Percentiles rank a stretch among this genome's conserved stretches.
phyloP scores from a whole-genome alignment of 2,797 vertebrate species.

The Geotrypetes seraphini region DNA sequence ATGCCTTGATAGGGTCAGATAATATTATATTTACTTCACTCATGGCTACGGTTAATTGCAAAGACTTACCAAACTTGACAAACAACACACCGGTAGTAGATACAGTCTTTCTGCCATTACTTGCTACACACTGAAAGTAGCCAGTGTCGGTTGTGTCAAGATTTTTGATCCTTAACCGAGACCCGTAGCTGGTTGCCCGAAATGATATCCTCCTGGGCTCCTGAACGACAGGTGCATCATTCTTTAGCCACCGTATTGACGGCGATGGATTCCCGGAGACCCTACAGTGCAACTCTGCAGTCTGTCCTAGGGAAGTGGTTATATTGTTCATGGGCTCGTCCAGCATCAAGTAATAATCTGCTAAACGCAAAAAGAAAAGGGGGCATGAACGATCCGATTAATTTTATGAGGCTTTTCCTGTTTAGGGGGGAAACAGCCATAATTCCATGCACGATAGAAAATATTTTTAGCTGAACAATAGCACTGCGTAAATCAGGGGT shows the following conservation, averaged over 20 bases:
- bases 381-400: neutral
- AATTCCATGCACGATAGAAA: too few species aligned
- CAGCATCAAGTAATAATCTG: constrained; percentile 72
- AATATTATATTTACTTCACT: too few species aligned
- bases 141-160: constrained; percentile 95
- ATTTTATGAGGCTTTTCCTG: too few species aligned
- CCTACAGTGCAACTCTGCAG: constrained; percentile 80
- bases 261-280: constrained; percentile 81
- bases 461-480: too few species aligned
- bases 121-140: constrained; percentile 93
- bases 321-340: constrained; percentile 96
- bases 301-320: constrained; percentile 87
- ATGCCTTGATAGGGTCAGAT: too few species aligned
- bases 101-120: constrained; percentile 73
- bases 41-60: too few species aligned
- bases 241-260: constrained; percentile 86
- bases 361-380: neutral
- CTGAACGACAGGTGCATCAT: constrained; percentile 89
- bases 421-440: too few species aligned
- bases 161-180: constrained; percentile 86
- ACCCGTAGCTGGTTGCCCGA: constrained; percentile 72
- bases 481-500: too few species aligned
- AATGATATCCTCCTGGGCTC: constrained; percentile 85
- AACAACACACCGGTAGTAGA: constrained; percentile 91
- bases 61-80: constrained; percentile 87